These are phyloP conservation scores for Notothenia rossii DNA, from an alignment of 2,113 vertebrate species.

Conservation along the genomic window DNA sequence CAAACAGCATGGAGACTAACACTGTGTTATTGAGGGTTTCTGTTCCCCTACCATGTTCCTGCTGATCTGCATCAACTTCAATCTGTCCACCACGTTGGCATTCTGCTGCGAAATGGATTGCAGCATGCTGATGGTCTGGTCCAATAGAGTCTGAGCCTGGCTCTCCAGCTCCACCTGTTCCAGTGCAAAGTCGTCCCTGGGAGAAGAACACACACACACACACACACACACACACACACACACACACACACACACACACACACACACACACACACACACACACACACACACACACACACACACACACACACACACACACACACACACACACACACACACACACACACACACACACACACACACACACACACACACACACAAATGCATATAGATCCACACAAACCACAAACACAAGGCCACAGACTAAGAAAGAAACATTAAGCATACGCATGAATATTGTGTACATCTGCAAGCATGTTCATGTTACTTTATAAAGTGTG, in stretches of 20 bases:
- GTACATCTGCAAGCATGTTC: neutral
- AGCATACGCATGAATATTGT: neutral
- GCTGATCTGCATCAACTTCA: slow-evolving; percentile 82
- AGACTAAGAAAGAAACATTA: neutral
- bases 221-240: neutral
- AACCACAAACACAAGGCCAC: neutral
- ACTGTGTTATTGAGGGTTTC: too few species aligned
- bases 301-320: neutral
- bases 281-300: too few species aligned
- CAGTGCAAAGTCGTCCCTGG: slow-evolving; percentile 76
- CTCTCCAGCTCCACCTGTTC: slow-evolving; percentile 69
- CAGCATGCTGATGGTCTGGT: slow-evolving; percentile 67
- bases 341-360: neutral
- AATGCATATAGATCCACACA: neutral
- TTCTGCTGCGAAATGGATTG: slow-evolving; percentile 62
- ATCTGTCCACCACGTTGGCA: slow-evolving; percentile 78
- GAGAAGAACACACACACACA: slow-evolving; percentile 13
- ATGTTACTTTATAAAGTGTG: neutral
- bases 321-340: too few species aligned
- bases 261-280: too few species aligned
- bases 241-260: too few species aligned
- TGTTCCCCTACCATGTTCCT: slow-evolving; percentile 74
- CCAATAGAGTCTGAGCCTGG: slow-evolving; percentile 69
- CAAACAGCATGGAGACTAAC: too few species aligned
- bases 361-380: too few species aligned